Base-by-base conservation (phyloP, 2,888 invertebrate species). In the Chymomyza procnemis region DNA sequence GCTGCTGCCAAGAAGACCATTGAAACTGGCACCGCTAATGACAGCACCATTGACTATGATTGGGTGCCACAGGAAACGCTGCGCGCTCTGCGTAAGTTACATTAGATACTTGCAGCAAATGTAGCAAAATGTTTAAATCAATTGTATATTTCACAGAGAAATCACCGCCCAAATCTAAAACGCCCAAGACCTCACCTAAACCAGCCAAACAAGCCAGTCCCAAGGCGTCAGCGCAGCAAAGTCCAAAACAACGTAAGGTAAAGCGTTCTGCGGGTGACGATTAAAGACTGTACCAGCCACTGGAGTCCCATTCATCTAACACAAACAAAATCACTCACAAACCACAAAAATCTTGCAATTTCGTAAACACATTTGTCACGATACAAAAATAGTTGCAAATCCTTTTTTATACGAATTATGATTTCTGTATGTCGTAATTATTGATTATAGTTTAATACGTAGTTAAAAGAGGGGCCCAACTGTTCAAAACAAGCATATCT, bases 1-100 rank as follows among this genome's bases (percentile, higher is more conserved):
- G 85, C 88, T 89, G 92, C 92, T 73, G 93, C 90, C 1, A 93
- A 94, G 62, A 93, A 93, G 71, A 93, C 94, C 50, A 93, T 97
- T 4, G 99, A 99, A 92, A 96, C 97, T 81, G 99, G 99, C 73
- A 99, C 99, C 0, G 94, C 94, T 70, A 96, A 95, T 87, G 95
- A 95, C 68, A 94, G 95, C 85, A 97, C 97, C 91, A 97, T 99
- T 3, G 99, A 99, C 91, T 99, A 97, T 89, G 99, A 99, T 85
- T 99, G 99, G 99, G 93, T 99, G 88, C 99, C 99, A 50, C 95
- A 96, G 88, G 97, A 97, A 91, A 96, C 96, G 73, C 93, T 97
- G 61, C 95, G 95, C 80, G 94, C 94, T 90, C 92, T 96, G 79
- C 96, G 97, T 97, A 92, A 94, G 96, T 67, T 19, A 0, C 4